Evolutionary conservation across 23 tunicate genomes (phyloP).

Genomic region (Halocynthia aurantium): DNA sequence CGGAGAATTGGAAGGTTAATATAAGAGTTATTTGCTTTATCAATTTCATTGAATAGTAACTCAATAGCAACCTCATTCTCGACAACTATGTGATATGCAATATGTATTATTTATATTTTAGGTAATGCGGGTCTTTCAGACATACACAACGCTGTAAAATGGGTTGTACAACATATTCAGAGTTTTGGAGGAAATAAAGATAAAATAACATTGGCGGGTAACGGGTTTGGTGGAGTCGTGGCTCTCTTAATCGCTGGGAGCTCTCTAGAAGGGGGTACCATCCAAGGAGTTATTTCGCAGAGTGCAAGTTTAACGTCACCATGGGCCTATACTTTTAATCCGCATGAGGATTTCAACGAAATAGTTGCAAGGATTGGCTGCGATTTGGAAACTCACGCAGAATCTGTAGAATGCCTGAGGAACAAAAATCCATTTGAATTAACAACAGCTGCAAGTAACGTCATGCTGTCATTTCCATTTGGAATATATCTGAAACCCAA

Average conservation of each 20-base stretch:
- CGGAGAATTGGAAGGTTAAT: background rate
- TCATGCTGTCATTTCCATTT: conserved; percentile 5
- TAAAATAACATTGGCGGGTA: conserved; percentile 11
- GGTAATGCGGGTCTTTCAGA: conserved; percentile 20
- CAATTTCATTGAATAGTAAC: background rate
- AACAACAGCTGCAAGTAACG: conserved; percentile 10
- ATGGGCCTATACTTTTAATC: conserved; percentile 15
- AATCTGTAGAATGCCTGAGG: background rate
- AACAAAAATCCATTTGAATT: background rate
- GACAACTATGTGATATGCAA: too few species aligned
- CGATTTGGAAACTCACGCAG: background rate
- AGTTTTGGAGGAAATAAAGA: conserved; percentile 16
- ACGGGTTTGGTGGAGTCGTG: conserved; percentile 9
- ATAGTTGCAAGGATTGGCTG: background rate
- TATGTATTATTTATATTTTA: background rate
- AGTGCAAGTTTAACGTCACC: conserved; percentile 13
- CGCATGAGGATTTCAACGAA: background rate
- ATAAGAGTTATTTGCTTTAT: background rate
- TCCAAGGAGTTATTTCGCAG: conserved; percentile 14
- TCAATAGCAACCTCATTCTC: too few species aligned
- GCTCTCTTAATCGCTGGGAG: conserved; percentile 7
- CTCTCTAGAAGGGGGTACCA: background rate
- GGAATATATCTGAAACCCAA: background rate
- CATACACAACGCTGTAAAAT: conserved; percentile 4
- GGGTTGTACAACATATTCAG: conserved; percentile 9